Conservation (phyloP, 2,797 vertebrate species). For the Sebastes diploproa region DNA sequence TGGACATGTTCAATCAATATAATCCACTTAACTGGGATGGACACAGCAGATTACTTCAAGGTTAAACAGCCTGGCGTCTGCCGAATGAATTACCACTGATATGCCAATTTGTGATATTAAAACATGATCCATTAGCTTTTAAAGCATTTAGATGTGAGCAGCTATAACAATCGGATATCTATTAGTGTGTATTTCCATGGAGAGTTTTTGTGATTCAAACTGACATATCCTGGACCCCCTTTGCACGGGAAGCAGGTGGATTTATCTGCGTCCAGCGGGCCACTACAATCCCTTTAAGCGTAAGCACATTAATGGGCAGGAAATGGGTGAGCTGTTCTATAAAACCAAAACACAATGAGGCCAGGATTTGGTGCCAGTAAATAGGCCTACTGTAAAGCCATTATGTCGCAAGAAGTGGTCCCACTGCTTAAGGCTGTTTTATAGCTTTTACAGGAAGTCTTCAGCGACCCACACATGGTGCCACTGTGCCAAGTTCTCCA, state of each 20-base stretch:
- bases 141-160: not conserved
- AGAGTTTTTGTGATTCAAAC: slow-evolving; percentile 19
- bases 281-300: not conserved
- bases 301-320: slow-evolving; percentile 55
- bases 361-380: slow-evolving; percentile 19
- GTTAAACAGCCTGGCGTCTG: slow-evolving; percentile 56
- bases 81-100: slow-evolving; percentile 50
- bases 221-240: slow-evolving; percentile 47
- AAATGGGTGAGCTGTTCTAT: slow-evolving; percentile 40
- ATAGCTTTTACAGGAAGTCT: slow-evolving; percentile 22
- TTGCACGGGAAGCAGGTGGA: slow-evolving; percentile 56
- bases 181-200: slow-evolving; percentile 1
- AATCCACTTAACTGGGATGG: slow-evolving; percentile 69
- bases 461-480: not conserved
- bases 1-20: slow-evolving; percentile 66
- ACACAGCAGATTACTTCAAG: slow-evolving; percentile 64
- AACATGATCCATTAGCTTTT: slow-evolving; percentile 30
- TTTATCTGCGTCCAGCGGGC: slow-evolving; percentile 29
- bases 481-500: slow-evolving; percentile 33
- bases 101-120: slow-evolving; percentile 17
- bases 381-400: slow-evolving; percentile 17
- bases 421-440: not conserved
- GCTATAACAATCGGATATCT: not conserved
- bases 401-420: slow-evolving; percentile 14
- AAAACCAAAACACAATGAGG: slow-evolving; percentile 62